phyloP scores from a whole-genome alignment of 2,888 invertebrate genomes.

The Melinopterus prodromus region DNA sequence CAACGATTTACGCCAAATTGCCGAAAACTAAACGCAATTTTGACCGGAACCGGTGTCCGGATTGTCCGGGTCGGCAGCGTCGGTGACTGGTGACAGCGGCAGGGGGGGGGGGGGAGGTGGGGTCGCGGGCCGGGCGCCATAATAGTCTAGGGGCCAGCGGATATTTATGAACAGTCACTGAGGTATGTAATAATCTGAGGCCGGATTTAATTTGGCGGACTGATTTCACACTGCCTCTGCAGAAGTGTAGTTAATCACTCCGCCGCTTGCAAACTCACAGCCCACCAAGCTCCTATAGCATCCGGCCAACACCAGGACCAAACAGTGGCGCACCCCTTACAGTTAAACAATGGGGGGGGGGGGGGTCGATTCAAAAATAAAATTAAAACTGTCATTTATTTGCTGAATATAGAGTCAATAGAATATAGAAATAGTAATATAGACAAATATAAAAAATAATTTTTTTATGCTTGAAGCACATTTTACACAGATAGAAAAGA shows the following conservation, averaged over 20 bases:
- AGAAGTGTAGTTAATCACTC: slow-evolving; percentile 61
- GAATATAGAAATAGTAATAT: too few species aligned
- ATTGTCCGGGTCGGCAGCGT: not conserved
- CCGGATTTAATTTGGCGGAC: slow-evolving; percentile 77
- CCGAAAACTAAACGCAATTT: slow-evolving; percentile 5
- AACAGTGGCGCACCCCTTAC: slow-evolving; percentile 38
- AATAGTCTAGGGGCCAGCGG: slow-evolving; percentile 46
- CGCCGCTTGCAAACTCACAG: slow-evolving; percentile 44
- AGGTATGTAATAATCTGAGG: slow-evolving; percentile 77
- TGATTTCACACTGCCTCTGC: slow-evolving; percentile 71
- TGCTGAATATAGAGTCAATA: too few species aligned
- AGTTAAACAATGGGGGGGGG: not conserved
- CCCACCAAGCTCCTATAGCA: slow-evolving; percentile 23
- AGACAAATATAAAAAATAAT: too few species aligned
- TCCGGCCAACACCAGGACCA: not conserved
- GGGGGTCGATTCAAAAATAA: not conserved
- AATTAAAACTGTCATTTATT: too few species aligned
- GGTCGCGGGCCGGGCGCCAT: not conserved
- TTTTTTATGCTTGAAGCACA: too few species aligned
- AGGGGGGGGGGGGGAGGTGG: not conserved
- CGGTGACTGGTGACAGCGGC: not conserved
- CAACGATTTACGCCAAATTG: not conserved
- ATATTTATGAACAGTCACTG: slow-evolving; percentile 76
- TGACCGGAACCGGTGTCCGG: not conserved
- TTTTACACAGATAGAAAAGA: too few species aligned